Conservation (phyloP, 2,113 vertebrate species). For the Melanostigma gelatinosum region DNA sequence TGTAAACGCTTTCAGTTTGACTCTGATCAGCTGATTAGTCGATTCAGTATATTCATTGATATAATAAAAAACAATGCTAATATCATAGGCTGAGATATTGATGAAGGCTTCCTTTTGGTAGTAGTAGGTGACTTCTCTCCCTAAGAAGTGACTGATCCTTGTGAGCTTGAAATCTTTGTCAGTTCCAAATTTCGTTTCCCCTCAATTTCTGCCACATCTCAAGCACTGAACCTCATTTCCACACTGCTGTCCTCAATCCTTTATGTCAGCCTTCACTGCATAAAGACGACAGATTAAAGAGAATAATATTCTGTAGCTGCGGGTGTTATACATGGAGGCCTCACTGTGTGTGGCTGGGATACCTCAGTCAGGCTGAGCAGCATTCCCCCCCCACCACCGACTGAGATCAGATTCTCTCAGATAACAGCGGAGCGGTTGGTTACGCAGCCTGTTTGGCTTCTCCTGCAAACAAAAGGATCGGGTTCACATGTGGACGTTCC, state of each 20-base stretch:
- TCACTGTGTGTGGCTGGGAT: constrained; percentile 54
- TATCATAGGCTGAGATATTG: not conserved
- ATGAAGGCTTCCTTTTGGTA: not conserved
- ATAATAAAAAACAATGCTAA: not conserved
- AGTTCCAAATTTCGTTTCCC: constrained; percentile 27
- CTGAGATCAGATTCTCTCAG: constrained; percentile 66
- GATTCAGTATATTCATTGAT: not conserved
- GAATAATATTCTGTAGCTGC: constrained; percentile 34
- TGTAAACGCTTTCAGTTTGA: not conserved
- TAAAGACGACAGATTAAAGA: constrained; percentile 43
- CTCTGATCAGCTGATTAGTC: not conserved
- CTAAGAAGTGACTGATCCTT: constrained; percentile 22
- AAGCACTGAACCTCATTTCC: constrained; percentile 45
- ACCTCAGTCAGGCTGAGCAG: constrained; percentile 35
- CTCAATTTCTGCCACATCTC: constrained; percentile 35
- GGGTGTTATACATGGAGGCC: constrained; percentile 6
- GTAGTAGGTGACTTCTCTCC: not conserved
- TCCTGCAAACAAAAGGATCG: constrained; percentile 68
- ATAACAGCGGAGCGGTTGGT: constrained; percentile 64
- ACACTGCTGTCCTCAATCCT: constrained; percentile 24
- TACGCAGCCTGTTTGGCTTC: constrained; percentile 66
- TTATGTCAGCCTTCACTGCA: constrained; percentile 34
- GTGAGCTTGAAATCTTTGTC: constrained; percentile 19
- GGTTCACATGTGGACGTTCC: constrained; percentile 57
- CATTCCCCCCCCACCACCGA: constrained; percentile 25